Percentiles rank a stretch among this genome's conserved stretches.
These are phyloP conservation scores for Strigamia transsilvanica DNA, from an alignment of 2,888 invertebrate genomes.

Conservation along the genomic window DNA sequence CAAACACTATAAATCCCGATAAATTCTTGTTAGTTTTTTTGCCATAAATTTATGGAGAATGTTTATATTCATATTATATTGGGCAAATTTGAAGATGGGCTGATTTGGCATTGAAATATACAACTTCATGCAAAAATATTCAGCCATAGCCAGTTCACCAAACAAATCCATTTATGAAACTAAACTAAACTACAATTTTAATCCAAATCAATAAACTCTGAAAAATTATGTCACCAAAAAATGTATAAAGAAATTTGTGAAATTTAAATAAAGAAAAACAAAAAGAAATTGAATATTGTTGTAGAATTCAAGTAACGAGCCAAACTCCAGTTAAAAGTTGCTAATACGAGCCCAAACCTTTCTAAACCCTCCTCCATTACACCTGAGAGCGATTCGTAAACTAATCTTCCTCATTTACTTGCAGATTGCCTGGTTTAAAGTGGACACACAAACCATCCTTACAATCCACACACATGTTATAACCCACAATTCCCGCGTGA, in stretches of 20 bases:
- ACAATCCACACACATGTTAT: constrained; percentile 92
- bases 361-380: constrained; percentile 58
- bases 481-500: constrained; percentile 87
- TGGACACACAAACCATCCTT: constrained; percentile 91
- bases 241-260: neutral
- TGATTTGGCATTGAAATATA: too few relatives aligned
- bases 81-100: too few relatives aligned
- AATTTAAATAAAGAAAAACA: neutral
- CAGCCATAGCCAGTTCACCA: too few relatives aligned
- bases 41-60: neutral
- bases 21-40: neutral
- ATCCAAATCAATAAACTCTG: too few relatives aligned
- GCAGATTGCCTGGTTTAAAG: constrained; percentile 93
- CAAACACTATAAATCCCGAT: too few relatives aligned
- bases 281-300: neutral
- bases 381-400: constrained; percentile 60
- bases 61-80: too few relatives aligned
- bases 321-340: neutral
- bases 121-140: too few relatives aligned
- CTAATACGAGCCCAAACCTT: constrained; percentile 1
- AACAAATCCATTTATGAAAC: too few relatives aligned
- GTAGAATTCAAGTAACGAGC: neutral
- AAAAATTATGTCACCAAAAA: neutral
- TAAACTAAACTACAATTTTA: too few relatives aligned
- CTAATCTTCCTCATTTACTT: constrained; percentile 56